Conservation (phyloP, 1,140 invertebrate species). For the Mya arenaria region DNA sequence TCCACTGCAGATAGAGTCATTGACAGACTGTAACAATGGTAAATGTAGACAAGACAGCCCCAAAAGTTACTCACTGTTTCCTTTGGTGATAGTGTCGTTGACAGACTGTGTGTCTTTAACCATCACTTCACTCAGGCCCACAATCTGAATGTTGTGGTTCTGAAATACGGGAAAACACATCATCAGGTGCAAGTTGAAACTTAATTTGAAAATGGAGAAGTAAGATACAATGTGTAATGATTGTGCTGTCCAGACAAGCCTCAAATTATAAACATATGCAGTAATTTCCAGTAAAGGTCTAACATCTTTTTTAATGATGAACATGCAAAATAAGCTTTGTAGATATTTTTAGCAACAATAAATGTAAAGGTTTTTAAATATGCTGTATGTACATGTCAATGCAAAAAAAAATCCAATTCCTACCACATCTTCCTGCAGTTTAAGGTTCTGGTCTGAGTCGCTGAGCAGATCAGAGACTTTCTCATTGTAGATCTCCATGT, state of each 20-base stretch:
- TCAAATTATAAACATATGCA: background rate
- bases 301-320: no score
- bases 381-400: no score
- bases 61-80: slow-evolving; percentile 64
- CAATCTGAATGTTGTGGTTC: slow-evolving; percentile 70
- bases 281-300: background rate
- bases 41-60: no score
- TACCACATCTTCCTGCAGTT: slow-evolving; percentile 83
- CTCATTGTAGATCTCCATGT: slow-evolving; percentile 86
- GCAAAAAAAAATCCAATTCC: background rate
- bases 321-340: no score
- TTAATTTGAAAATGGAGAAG: no score
- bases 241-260: background rate
- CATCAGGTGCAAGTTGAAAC: no score
- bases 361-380: no score
- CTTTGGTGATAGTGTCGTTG: slow-evolving; percentile 60
- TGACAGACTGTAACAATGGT: no score
- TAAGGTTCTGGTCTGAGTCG: slow-evolving; percentile 81
- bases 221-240: no score
- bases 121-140: slow-evolving; percentile 65
- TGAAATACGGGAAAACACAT: slow-evolving; percentile 40
- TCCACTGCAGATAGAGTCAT: no score
- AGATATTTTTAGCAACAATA: no score
- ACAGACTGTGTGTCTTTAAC: slow-evolving; percentile 60
- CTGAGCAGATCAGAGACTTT: slow-evolving; percentile 83